Percentiles rank a stretch among this genome's conserved stretches.
phyloP scores from a whole-genome alignment of 1,140 invertebrate species.

The Trachelipus rathkii region DNA sequence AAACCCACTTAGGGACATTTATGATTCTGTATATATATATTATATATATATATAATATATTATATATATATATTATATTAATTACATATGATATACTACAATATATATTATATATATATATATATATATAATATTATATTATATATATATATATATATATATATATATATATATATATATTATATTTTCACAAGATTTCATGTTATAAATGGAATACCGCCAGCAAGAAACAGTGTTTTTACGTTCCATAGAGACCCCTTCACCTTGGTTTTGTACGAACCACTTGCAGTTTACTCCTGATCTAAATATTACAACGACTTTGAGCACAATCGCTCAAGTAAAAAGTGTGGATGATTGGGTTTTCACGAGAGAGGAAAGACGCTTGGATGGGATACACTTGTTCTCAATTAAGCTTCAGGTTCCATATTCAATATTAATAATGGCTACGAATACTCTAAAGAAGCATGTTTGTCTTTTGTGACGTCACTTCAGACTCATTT shows the following conservation, averaged over 20 bases:
- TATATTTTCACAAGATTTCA: slow-evolving; percentile 52
- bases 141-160: too few relatives aligned
- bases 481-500: slow-evolving; percentile 36
- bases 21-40: too few relatives aligned
- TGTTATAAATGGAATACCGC: slow-evolving; percentile 30
- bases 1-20: too few relatives aligned
- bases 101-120: too few relatives aligned
- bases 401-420: slow-evolving; percentile 27
- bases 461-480: slow-evolving; percentile 39
- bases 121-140: too few relatives aligned
- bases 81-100: too few relatives aligned
- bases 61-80: too few relatives aligned
- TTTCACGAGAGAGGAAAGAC: slow-evolving; percentile 32
- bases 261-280: slow-evolving; percentile 29
- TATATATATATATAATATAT: too few relatives aligned
- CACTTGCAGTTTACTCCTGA: slow-evolving; percentile 34
- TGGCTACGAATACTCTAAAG: slow-evolving; percentile 37
- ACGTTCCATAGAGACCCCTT: slow-evolving; percentile 25
- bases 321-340: slow-evolving; percentile 19
- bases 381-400: slow-evolving; percentile 34
- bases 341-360: slow-evolving; percentile 39
- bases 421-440: slow-evolving; percentile 25
- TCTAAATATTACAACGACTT: slow-evolving; percentile 26
- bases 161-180: neutral
- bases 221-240: slow-evolving; percentile 18